Evolutionary conservation across 1,140 invertebrate species (phyloP), one percentile per base, ranked within the genome.

Genomic region (Drosophila parvula): DNA sequence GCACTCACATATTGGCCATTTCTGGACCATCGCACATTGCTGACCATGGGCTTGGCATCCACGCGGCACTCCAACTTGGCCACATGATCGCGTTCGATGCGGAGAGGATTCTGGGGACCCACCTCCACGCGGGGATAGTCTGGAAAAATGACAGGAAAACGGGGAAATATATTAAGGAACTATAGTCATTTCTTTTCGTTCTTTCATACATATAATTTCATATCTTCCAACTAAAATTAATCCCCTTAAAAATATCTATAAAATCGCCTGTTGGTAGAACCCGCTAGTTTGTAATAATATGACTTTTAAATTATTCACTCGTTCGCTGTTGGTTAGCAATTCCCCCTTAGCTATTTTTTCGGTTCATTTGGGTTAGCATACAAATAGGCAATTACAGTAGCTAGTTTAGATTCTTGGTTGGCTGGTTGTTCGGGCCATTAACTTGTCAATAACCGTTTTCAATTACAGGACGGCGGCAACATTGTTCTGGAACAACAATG

Each of bases 111-210:
- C 90, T 97, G 96, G 7, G 97, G 97, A 0, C 97, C 97, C 16
- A 98, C 96, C 77, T 95, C 95, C 4, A 98, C 96, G 16, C 97
- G 94, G 1, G 98, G 97, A 92, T 96, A 97, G 93, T 98, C 96
- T 97, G 93, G 12, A 94, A 30, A 43, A 50, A 7, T 18, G 5
- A 71, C 50, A 11, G 11, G 50, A 22, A 56, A 18, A 28, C 40
- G 48, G 4, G 36, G 0, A n/a, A 88, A 50, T 78, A 47, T 22
- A 14, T 12, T 16, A 4, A 1, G 3, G 12, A 50, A 11, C 11
- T 30, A 11, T 6, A 5, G 2, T 8, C 1, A 0, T 48, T n/a
- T 4, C 4, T 9, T 27, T 38, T 53, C n/a, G 47, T 28, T 32
- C 32, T n/a, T n/a, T n/a, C n/a, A 22, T 22, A 2, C 10, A 8